Evolutionary conservation across 2,888 invertebrate species (phyloP).

Genomic region (Phaonia tiefii): DNA sequence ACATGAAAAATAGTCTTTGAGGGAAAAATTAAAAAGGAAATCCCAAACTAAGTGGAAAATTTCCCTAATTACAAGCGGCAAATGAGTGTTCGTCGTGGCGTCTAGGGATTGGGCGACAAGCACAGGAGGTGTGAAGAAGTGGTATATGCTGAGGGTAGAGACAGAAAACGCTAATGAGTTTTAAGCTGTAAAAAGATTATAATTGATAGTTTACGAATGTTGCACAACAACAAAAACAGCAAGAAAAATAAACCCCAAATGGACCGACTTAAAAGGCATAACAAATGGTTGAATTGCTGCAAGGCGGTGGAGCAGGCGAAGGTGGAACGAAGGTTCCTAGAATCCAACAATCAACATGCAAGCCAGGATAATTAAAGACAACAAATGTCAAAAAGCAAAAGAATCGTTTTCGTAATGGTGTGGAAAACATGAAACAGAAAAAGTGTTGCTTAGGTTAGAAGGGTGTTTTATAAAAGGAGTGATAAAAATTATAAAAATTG

Average conservation of each 20-base stretch:
- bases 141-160: not conserved
- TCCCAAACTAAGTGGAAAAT: constrained; percentile 38
- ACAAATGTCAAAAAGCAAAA: constrained; percentile 58
- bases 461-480: no score
- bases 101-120: not conserved
- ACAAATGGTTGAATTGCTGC: constrained; percentile 10
- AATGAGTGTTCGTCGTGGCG: constrained; percentile 1
- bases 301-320: not conserved
- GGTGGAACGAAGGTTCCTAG: constrained; percentile 26
- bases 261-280: not conserved
- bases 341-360: constrained; percentile 28
- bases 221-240: not conserved
- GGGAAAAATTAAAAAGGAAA: constrained; percentile 27
- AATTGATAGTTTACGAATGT: constrained; percentile 54
- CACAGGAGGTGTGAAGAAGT: not conserved
- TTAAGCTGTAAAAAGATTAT: constrained; percentile 49
- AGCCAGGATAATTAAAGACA: constrained; percentile 57
- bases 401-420: constrained; percentile 32
- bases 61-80: constrained; percentile 32
- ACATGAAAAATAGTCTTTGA: constrained; percentile 33
- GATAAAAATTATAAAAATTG: no score
- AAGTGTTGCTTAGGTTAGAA: no score
- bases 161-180: constrained; percentile 60
- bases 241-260: not conserved
- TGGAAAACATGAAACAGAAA: not conserved